Conservation (phyloP, 2,113 vertebrate species). For the Pteronura brasiliensis region DNA sequence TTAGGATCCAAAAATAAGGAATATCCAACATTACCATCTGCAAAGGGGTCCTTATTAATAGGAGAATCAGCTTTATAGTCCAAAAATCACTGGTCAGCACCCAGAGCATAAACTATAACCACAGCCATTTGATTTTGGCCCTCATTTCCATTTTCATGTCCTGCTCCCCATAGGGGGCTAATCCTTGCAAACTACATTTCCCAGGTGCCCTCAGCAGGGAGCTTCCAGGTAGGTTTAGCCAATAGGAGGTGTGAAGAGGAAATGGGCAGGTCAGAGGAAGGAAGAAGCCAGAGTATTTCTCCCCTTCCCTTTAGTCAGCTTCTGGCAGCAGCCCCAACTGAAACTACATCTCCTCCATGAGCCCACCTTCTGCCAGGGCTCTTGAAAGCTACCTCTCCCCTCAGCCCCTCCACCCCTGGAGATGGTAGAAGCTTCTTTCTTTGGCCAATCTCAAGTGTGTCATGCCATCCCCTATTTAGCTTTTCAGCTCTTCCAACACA, state of each 20-base stretch:
- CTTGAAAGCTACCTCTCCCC: not conserved
- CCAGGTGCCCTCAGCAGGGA: not conserved
- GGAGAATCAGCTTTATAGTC: not conserved
- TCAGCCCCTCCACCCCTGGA: not conserved
- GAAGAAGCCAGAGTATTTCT: not conserved
- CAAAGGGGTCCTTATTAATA: not conserved
- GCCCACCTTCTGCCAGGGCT: not conserved
- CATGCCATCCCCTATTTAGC: not conserved
- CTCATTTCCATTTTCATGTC: not conserved
- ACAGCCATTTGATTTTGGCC: not conserved
- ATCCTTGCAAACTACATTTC: not conserved
- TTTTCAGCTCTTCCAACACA: not conserved
- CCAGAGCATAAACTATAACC: not conserved
- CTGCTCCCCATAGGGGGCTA: not conserved
- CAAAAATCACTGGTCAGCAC: not conserved
- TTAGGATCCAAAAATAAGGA: not conserved
- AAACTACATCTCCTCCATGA: not conserved
- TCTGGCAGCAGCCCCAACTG: not conserved
- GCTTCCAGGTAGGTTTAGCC: not conserved
- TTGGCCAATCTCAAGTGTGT: not conserved
- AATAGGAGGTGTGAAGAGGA: not conserved
- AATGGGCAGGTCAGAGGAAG: not conserved
- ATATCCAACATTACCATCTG: not conserved
- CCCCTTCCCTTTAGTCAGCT: not conserved
- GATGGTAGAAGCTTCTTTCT: not conserved